Percentiles rank a stretch among this genome's conserved stretches.
Conservation (phyloP, 1,140 invertebrate species). For the Eumaeus atala region DNA sequence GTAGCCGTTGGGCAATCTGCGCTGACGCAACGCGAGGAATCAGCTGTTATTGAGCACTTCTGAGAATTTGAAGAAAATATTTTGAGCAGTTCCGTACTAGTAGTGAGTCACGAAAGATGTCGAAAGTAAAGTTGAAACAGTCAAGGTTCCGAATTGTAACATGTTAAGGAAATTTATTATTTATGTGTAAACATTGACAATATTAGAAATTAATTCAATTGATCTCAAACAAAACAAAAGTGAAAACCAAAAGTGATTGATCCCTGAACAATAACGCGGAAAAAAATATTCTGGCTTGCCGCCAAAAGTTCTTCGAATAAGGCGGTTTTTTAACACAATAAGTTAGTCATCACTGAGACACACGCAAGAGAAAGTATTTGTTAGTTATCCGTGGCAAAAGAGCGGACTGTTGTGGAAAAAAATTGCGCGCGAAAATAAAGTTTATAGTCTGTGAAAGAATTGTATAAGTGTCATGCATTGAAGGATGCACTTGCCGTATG, state of each 20-base stretch:
- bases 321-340: conserved; percentile 34
- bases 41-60: conserved; percentile 58
- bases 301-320: conserved; percentile 36
- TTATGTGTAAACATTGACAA: conserved; percentile 7
- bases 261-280: conserved; percentile 38
- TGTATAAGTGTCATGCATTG: conserved; percentile 25
- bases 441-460: conserved; percentile 12
- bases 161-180: conserved; percentile 1
- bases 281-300: conserved; percentile 32
- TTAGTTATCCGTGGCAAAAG: conserved; percentile 2
- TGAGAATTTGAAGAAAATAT: conserved; percentile 33
- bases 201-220: conserved; percentile 11
- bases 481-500: conserved; percentile 68
- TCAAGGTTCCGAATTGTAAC: conserved; percentile 37
- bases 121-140: conserved; percentile 70
- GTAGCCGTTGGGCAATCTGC: conserved; percentile 34
- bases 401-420: neutral
- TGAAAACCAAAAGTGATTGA: conserved; percentile 22
- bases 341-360: conserved; percentile 35
- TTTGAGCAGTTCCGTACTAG: conserved; percentile 33
- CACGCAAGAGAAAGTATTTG: conserved; percentile 15
- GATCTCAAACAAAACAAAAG: conserved; percentile 15
- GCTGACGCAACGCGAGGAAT: conserved; percentile 47
- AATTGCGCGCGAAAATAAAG: conserved; percentile 3
- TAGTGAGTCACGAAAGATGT: conserved; percentile 69